These are phyloP conservation scores for Metallyticus violacea DNA, from an alignment of 2,888 invertebrate species.

Conservation along the genomic window DNA sequence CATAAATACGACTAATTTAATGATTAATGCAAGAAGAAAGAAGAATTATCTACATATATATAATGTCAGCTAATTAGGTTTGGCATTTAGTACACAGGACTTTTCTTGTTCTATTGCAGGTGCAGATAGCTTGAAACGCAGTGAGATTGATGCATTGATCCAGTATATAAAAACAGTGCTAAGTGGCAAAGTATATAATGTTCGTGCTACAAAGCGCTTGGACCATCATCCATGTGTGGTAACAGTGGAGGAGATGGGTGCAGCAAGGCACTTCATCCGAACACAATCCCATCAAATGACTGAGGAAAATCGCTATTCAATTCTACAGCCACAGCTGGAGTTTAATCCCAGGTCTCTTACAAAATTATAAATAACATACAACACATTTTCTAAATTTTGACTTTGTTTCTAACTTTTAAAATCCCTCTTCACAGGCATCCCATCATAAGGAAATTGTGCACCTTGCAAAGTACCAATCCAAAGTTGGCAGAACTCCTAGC, in stretches of 20 bases:
- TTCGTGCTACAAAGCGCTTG: slow-evolving; percentile 79
- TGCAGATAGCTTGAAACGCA: slow-evolving; percentile 66
- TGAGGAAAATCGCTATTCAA: slow-evolving; percentile 80
- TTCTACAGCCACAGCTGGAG: slow-evolving; percentile 89
- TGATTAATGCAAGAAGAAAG: no score
- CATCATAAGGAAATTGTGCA: slow-evolving; percentile 82
- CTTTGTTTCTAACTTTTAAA: not conserved
- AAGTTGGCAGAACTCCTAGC: slow-evolving; percentile 80
- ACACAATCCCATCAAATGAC: slow-evolving; percentile 79
- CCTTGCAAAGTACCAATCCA: slow-evolving; percentile 69
- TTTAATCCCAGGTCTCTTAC: slow-evolving; percentile 80
- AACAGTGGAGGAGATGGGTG: slow-evolving; percentile 95
- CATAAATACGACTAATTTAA: no score
- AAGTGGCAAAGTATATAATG: slow-evolving; percentile 74
- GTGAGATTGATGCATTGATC: slow-evolving; percentile 75
- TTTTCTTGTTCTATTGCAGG: slow-evolving; percentile 44
- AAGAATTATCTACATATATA: no score
- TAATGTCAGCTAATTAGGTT: no score
- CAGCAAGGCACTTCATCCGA: slow-evolving; percentile 90
- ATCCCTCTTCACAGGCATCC: slow-evolving; percentile 64
- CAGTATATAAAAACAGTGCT: slow-evolving; percentile 75
- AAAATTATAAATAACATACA: not conserved
- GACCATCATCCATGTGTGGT: slow-evolving; percentile 92
- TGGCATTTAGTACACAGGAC: not conserved
- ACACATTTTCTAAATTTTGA: not conserved